Conservation (phyloP, 35 echinoderm and acorn worm species). For the Nesometra sesokonis region DNA sequence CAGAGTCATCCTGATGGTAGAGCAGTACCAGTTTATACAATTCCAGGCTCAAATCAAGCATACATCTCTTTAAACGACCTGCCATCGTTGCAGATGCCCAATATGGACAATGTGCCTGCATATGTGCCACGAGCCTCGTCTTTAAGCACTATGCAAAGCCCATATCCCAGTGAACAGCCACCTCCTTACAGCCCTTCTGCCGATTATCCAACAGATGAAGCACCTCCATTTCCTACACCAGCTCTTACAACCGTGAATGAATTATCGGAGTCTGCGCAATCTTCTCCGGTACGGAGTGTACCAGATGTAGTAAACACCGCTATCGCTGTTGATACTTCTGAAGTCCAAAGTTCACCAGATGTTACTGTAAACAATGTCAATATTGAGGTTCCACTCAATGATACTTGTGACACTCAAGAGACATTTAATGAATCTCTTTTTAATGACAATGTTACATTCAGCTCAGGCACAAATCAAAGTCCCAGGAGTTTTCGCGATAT, state of each 20-base stretch:
- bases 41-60: constrained; percentile 70
- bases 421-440: background rate
- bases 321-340: background rate
- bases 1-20: constrained; percentile 78
- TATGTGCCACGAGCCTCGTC: constrained; percentile 23
- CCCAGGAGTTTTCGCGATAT: background rate
- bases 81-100: constrained; percentile 62
- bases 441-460: background rate
- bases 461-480: background rate
- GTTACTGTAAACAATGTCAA: background rate
- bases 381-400: background rate
- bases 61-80: constrained; percentile 84
- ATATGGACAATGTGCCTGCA: constrained; percentile 59
- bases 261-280: background rate
- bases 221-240: background rate
- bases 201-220: constrained; percentile 4
- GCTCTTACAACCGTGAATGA: background rate
- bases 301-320: background rate
- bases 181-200: constrained; percentile 80
- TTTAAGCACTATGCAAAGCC: constrained; percentile 15
- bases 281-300: background rate
- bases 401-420: background rate
- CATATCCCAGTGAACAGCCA: constrained; percentile 50
- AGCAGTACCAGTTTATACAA: constrained; percentile 71
- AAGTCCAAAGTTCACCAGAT: background rate